Evolutionary conservation across 2,113 vertebrate species (phyloP), one percentile per base, ranked within the genome.

Genomic region (Leptobrachium ailaonicum): DNA sequence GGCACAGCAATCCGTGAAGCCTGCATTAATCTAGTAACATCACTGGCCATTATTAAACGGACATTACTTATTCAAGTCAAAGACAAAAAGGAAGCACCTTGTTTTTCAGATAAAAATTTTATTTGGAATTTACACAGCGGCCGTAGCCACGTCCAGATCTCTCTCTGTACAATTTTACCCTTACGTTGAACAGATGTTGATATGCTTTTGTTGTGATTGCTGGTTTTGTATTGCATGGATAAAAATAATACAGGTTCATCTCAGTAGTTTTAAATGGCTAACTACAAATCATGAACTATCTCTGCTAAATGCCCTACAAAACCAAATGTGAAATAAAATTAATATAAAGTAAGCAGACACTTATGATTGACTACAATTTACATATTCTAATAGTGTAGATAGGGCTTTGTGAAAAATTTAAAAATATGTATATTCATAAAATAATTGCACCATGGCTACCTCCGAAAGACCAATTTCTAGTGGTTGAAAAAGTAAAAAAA

Each of bases 401-500:
- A 10, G 69, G 6, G 7, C 45, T 56, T 32, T 53, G 56, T 73
- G 60, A 72, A 71, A 76, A 70, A n/a, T 32, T 64, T 2, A 4
- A 72, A 58, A 50, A 72, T 72, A 12, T 53, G 14, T 66, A 80
- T 74, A 73, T 67, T 73, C 58, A 68, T 66, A 73, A 74, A 82
- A 50, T 63, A 76, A 62, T 9, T 2, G 40, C 73, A 76, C 86
- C 86, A 84, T 66, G 85, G 90, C 90, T 91, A 91, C 89, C 90
- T 90, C 87, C 82, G 88, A 91, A 89, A 90, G 85, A 84, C 50
- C 73, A 63, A 70, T 79, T n/a, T 47, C 73, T 88, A 83, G 77
- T 73, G 84, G 85, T 87, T 86, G 79, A 58, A 58, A 42, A 64
- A 81, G 82, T 83, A 12, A 69, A 64, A 9, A 64, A 64, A 32